Conservation (phyloP, 2,113 vertebrate species). For the Larimichthys polyactis region DNA sequence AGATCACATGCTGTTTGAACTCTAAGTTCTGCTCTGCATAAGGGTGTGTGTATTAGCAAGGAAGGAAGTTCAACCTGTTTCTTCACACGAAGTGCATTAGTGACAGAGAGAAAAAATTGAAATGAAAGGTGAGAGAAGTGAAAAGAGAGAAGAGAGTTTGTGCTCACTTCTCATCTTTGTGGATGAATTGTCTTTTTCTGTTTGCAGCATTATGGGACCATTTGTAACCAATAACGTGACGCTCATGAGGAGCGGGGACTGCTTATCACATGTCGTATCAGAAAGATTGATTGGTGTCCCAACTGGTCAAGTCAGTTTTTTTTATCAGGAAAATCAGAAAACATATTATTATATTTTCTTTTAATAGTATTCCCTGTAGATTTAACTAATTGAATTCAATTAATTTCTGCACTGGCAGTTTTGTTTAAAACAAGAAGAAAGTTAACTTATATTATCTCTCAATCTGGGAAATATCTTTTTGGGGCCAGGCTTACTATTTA, state of each 20-base stretch:
- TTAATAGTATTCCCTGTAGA: neutral
- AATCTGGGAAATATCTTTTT: too few relatives aligned
- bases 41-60: neutral
- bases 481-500: too few relatives aligned
- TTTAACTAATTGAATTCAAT: neutral
- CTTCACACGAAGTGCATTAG: neutral
- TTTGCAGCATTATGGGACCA: neutral
- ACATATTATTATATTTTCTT: neutral
- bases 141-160: neutral
- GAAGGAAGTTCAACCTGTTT: conserved; percentile 18
- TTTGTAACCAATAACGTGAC: neutral
- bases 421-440: neutral
- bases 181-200: neutral
- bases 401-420: neutral
- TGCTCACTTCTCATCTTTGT: neutral
- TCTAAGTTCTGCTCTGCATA: neutral
- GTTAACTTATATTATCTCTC: too few relatives aligned
- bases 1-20: neutral
- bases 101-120: neutral
- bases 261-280: neutral
- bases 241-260: neutral
- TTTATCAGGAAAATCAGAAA: conserved; percentile 14
- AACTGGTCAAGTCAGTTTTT: neutral
- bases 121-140: conserved; percentile 2
- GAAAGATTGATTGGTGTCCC: neutral